Base-by-base conservation (phyloP, 1,140 invertebrate genomes). In the Orussus abietinus region DNA sequence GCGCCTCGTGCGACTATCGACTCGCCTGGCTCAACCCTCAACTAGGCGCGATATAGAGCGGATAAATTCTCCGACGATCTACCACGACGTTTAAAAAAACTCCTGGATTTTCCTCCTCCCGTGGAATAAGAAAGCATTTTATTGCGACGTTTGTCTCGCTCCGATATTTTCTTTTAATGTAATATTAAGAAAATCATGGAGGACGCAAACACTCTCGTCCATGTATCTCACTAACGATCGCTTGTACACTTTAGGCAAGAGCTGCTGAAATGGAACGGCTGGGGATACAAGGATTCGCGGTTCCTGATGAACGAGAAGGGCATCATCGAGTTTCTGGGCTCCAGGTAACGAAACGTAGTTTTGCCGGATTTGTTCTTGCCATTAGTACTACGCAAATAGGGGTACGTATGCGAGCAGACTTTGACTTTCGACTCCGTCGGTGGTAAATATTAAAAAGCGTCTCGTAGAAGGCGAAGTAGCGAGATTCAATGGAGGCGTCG, bases 191-290 rank as follows among this genome's bases (percentile, higher is more conserved):
- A 19, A 9, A 12, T 9, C 1, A 30, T 1, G 7, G 31, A 28
- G 33, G 31, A n/a, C 9, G 0, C 32, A 38, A 31, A 18, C n/a
- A n/a, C n/a, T 13, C 12, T 35, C 32, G 15, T 35, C 26, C 9
- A n/a, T 44, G 30, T 29, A 5, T 18, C 11, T 20, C 15, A 14
- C 30, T 5, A 20, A 17, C 13, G 42, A 14, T 36, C 28, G 47
- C 41, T 51, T 41, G 42, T 13, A 42, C 46, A 52, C 66, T 77
- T 51, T 66, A 92, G 90, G 51, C 86, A 91, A 64, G 80, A 90
- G 11, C 60, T 88, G 11, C 70, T 98, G 5, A 97, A 96, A 77
- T 98, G 94, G 94, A 95, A 97, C 75, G 96, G 96, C 28, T 99
- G 96, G 96, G 96, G 96, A 5, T 98, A 98, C 75, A 90, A 86